Evolutionary conservation across 2,888 invertebrate genomes (phyloP).

Genomic region (Leucoma salicis): DNA sequence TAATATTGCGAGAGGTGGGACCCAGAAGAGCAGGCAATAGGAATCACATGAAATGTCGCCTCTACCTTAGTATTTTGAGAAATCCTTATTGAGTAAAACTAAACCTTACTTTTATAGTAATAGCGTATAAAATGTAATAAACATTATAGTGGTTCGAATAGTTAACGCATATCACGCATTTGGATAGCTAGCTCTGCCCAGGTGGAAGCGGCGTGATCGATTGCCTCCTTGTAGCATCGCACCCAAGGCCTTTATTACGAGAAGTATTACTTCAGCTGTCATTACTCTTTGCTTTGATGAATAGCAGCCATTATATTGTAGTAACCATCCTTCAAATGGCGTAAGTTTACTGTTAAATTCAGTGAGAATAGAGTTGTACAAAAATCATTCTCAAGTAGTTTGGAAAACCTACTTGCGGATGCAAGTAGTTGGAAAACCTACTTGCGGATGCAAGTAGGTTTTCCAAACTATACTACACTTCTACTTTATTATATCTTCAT

Average conservation of each 20-base stretch:
- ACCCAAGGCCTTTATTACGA: slow-evolving; percentile 50
- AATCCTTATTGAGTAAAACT: slow-evolving; percentile 6
- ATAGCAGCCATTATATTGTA: too few relatives aligned
- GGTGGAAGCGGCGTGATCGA: slow-evolving; percentile 68
- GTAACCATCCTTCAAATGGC: too few relatives aligned
- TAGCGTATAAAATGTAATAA: slow-evolving; percentile 42
- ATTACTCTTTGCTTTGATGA: slow-evolving; percentile 24
- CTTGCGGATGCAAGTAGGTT: too few relatives aligned
- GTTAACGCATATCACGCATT: slow-evolving; percentile 72
- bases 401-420: too few relatives aligned
- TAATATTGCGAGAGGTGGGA: slow-evolving; percentile 60
- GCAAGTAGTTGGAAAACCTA: too few relatives aligned
- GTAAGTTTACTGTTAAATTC: too few relatives aligned
- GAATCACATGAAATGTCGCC: slow-evolving; percentile 53
- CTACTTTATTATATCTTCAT: too few relatives aligned
- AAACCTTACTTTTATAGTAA: slow-evolving; percentile 11
- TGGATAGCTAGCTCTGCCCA: slow-evolving; percentile 61
- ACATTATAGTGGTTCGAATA: slow-evolving; percentile 40
- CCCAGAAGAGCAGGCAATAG: slow-evolving; percentile 57
- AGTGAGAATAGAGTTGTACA: too few relatives aligned
- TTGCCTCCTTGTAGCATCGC: slow-evolving; percentile 66
- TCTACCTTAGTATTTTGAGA: slow-evolving; percentile 28
- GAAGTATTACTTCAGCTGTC: slow-evolving; percentile 63
- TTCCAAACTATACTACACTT: too few relatives aligned
- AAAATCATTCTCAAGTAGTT: too few relatives aligned